These are phyloP conservation scores for Chaetophractus vellerosus DNA, from an alignment of 2,797 vertebrate genomes.

Conservation along the genomic window DNA sequence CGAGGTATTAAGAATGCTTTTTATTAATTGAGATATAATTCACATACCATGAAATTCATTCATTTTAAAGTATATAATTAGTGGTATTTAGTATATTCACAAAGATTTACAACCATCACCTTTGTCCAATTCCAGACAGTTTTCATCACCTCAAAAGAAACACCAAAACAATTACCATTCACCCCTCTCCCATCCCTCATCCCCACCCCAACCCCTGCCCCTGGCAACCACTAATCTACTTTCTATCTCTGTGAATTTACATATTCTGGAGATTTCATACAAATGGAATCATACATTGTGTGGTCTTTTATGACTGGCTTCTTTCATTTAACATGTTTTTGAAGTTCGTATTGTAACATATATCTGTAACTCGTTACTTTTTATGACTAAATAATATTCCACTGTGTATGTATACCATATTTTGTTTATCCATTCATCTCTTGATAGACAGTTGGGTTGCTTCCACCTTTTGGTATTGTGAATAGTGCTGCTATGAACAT, in stretches of 20 bases:
- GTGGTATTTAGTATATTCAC: constrained; percentile 1
- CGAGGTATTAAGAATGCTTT: constrained; percentile 36
- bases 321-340: constrained; percentile 10
- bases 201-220: neutral
- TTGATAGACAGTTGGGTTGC: neutral
- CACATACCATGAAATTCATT: neutral
- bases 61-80: constrained; percentile 4
- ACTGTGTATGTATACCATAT: neutral
- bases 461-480: neutral
- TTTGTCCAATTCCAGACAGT: constrained; percentile 4
- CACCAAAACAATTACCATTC: neutral
- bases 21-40: neutral
- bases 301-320: neutral
- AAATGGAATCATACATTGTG: neutral
- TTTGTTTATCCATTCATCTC: neutral
- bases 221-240: neutral
- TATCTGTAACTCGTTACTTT: neutral
- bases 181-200: neutral
- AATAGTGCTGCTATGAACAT: neutral
- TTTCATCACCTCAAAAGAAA: constrained; percentile 48
- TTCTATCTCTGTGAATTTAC: neutral
- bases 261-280: constrained; percentile 16
- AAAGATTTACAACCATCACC: neutral
- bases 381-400: constrained; percentile 14
- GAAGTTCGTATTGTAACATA: neutral